Evolutionary conservation across 2,888 invertebrate species (phyloP).

Genomic region (Mesorhabditis spiculigera): DNA sequence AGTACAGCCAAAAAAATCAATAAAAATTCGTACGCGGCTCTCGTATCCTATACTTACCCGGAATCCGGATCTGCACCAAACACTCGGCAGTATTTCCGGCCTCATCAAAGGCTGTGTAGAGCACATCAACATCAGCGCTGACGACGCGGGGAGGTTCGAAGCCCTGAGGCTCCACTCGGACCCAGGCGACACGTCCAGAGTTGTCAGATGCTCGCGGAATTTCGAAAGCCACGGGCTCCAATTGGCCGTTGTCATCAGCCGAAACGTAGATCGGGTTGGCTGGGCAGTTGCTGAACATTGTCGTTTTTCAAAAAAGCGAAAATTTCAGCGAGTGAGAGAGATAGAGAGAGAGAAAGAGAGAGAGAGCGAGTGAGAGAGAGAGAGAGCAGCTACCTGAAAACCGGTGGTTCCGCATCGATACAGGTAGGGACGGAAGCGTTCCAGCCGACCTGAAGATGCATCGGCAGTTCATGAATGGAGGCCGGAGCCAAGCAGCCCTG

Average conservation of each 20-base stretch:
- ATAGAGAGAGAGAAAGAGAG: too few relatives aligned
- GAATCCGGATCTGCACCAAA: conserved; percentile 78
- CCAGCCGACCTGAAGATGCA: conserved; percentile 58
- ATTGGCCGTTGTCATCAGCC: conserved; percentile 78
- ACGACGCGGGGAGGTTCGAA: conserved; percentile 64
- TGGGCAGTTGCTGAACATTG: conserved; percentile 92
- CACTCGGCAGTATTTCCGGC: conserved; percentile 96
- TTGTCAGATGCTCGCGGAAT: conserved; percentile 92
- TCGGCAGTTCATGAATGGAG: conserved; percentile 48
- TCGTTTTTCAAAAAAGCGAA: not conserved
- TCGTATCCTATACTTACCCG: conserved; percentile 28
- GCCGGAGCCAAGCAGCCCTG: conserved; percentile 79
- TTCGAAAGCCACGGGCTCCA: conserved; percentile 84
- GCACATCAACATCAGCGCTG: conserved; percentile 30
- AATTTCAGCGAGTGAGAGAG: too few relatives aligned
- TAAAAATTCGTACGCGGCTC: not conserved
- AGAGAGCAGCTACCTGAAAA: not conserved
- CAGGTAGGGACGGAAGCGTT: conserved; percentile 57
- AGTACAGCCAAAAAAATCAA: too few relatives aligned
- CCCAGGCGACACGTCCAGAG: conserved; percentile 78
- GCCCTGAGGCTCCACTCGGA: conserved; percentile 85
- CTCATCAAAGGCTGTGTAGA: conserved; percentile 92
- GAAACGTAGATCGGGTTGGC: conserved; percentile 78
- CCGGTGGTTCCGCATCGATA: conserved; percentile 79
- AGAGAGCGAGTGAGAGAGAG: not conserved